A percentile compares a stretch with the other conserved stretches of the same genome.
phyloP scores from a whole-genome alignment of 2,888 invertebrate species.

The Tiliacea citrago region DNA sequence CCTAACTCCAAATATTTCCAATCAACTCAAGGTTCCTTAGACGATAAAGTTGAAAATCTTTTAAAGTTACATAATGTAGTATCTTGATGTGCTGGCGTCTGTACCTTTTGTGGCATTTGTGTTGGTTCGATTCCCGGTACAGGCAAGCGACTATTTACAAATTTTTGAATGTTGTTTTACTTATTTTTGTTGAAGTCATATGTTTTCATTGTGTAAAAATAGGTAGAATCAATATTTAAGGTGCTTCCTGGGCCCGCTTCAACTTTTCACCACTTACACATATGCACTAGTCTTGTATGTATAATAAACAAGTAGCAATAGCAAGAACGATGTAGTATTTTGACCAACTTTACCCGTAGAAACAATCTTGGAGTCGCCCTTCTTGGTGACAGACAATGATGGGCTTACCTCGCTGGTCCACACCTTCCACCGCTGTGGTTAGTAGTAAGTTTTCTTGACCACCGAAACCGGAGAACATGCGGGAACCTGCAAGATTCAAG shows the following conservation, averaged over 20 bases:
- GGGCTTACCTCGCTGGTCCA: slow-evolving; percentile 97
- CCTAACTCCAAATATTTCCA: no score
- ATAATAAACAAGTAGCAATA: neutral
- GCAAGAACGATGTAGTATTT: slow-evolving; percentile 44
- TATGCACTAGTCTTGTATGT: neutral
- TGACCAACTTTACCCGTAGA: slow-evolving; percentile 95
- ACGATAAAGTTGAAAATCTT: no score
- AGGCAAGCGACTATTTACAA: neutral
- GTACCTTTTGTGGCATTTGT: neutral
- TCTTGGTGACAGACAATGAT: slow-evolving; percentile 96
- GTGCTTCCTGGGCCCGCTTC: neutral
- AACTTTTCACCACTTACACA: neutral
- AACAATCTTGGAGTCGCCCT: slow-evolving; percentile 96
- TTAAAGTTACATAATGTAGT: no score
- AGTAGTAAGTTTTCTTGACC: slow-evolving; percentile 99
- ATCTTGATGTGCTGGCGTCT: no score
- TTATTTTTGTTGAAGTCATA: neutral
- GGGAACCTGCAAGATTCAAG: slow-evolving; percentile 82
- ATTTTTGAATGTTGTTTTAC: neutral
- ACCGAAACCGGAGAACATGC: slow-evolving; percentile 96
- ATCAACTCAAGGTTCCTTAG: no score
- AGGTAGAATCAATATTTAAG: neutral
- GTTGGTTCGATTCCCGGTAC: neutral
- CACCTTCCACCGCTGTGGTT: slow-evolving; percentile 96
- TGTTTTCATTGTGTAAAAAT: neutral